Base-by-base conservation (phyloP, 2,113 vertebrate species). In the Beaufortia kweichowensis region DNA sequence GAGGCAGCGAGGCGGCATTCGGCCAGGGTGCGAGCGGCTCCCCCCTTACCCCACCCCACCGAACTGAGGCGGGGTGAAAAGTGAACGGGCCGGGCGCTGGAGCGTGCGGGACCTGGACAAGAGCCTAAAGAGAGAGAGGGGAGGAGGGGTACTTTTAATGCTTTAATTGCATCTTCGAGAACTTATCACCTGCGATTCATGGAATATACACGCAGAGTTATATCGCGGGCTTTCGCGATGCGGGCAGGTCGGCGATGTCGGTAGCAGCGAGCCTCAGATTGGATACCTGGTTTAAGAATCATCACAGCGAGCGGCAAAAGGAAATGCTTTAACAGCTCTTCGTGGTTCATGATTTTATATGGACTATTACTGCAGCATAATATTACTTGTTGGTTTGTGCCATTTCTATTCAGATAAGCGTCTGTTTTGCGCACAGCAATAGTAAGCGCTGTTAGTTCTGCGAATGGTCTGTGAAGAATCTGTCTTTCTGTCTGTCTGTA, bases 1-100 rank as follows among this genome's bases (percentile, higher is more conserved):
- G 93, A 93, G 94, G 90, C 91, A 88, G 90, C 85, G 86, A 84
- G 83, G 89, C 85, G 92, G 90, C 91, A 28, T 82, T 64, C 85
- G 61, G 91, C 90, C 88, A 91, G 87, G 83, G 82, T 86, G 89
- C 87, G 79, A 76, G 77, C 80, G 80, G 80, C 82, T 76, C 81
- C 66, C 82, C 84, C 81, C 74, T 71, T 59, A 85, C 31, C 77
- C 84, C 72, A 72, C 65, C 84, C 85, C 85, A 88, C 83, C 85
- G 85, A 87, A 80, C 66, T 66, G 87, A 89, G 90, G 88, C 86
- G 85, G 89, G 85, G 86, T 84, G 84, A 75, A 82, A 82, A 85
- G 85, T 85, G 80, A 83, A 82, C 76, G 83, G 83, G 73, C 83
- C 78, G 78, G 80, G 80, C 85, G 89, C 86, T 86, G 85, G 88